Conservation (phyloP, 1,140 invertebrate species). For the Euschistus heros region DNA sequence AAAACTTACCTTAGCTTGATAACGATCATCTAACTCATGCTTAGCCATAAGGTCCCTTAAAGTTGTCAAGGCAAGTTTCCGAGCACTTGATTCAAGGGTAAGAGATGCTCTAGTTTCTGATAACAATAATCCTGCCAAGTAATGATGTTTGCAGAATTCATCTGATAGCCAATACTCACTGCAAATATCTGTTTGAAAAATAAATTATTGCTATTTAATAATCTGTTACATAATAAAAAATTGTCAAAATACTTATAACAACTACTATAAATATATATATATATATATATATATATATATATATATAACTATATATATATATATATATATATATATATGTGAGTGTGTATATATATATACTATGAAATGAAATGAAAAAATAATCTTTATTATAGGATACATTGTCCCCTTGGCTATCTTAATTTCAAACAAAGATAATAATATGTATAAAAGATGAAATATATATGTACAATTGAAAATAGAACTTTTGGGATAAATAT, state of each 20-base stretch:
- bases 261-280: background rate
- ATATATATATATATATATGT: background rate
- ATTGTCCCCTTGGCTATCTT: too few relatives aligned
- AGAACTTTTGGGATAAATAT: too few relatives aligned
- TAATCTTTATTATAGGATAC: too few relatives aligned
- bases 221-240: too few relatives aligned
- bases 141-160: conserved; percentile 82
- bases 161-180: conserved; percentile 53
- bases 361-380: too few relatives aligned
- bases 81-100: conserved; percentile 67
- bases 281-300: background rate
- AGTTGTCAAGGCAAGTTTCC: conserved; percentile 64
- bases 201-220: too few relatives aligned
- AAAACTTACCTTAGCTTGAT: conserved; percentile 36
- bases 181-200: conserved; percentile 35
- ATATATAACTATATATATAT: too few relatives aligned
- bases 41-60: conserved; percentile 81
- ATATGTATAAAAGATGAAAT: too few relatives aligned
- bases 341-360: too few relatives aligned
- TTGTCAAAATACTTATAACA: background rate
- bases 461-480: too few relatives aligned
- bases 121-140: conserved; percentile 69
- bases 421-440: too few relatives aligned
- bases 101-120: conserved; percentile 66
- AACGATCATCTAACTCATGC: conserved; percentile 87